Conservation (phyloP, 2,797 vertebrate species). For the Myotis pilosus region DNA sequence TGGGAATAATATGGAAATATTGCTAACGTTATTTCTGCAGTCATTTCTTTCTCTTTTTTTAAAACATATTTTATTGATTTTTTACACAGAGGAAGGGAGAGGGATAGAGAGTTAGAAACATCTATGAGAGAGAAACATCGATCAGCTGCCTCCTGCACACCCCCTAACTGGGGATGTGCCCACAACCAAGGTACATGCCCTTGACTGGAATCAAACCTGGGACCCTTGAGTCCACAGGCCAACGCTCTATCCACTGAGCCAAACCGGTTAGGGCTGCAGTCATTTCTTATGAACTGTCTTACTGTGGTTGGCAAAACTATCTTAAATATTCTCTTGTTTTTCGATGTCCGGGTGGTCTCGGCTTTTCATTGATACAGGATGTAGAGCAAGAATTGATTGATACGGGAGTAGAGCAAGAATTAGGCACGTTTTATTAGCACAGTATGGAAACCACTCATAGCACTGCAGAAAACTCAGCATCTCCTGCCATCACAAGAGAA, state of each 20-base stretch:
- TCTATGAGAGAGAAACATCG: too few species aligned
- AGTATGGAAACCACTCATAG: neutral
- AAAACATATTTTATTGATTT: too few species aligned
- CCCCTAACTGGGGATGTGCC: too few species aligned
- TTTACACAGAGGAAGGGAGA: too few species aligned
- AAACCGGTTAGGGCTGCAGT: neutral
- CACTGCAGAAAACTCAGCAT: neutral
- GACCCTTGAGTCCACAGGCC: too few species aligned
- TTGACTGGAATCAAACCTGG: too few species aligned
- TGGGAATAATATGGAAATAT: neutral
- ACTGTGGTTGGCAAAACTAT: neutral
- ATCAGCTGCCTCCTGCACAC: too few species aligned
- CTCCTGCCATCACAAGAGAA: neutral
- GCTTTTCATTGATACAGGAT: neutral
- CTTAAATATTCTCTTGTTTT: neutral
- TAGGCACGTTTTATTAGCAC: neutral
- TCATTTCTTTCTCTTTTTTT: too few species aligned
- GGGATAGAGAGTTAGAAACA: too few species aligned
- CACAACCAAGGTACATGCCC: too few species aligned
- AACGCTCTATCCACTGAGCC: too few species aligned
- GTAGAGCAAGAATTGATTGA: too few species aligned
- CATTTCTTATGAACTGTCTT: neutral
- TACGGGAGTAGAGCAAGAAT: neutral
- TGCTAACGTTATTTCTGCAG: slow-evolving; percentile 10
- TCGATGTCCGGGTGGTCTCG: neutral